Evolutionary conservation across 2,888 invertebrate species (phyloP), one percentile per base, ranked within the genome.

Genomic region (Pardosa pseudoannulata): DNA sequence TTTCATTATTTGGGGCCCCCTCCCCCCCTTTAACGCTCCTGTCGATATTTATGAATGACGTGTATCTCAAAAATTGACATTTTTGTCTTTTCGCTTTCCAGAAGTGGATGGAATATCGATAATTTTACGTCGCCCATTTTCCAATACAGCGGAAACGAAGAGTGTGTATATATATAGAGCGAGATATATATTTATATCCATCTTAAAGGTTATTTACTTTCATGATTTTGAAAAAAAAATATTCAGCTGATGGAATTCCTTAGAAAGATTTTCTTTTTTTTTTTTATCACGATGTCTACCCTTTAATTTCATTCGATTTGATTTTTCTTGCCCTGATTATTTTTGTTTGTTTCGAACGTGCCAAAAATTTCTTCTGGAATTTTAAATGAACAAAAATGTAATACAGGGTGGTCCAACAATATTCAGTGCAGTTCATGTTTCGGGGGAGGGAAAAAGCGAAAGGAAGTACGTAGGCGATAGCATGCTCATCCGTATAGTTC

Each of bases 101-200:
- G 16, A 56, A 23, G 19, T 56, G 56, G 19, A 23, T 28, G 82
- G 75, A 82, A 82, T 82, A 75, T 82, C 82, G 75, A 71, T 56
- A 56, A 56, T 76, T 75, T 41, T 31, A 19, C 50, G 41, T 41
- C 64, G 32, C 74, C 82, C n/a, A 64, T 23, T 56, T 75, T 71
- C 75, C 75, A 82, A 82, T 82, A 75, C 70, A 82, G 70, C 28
- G 32, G 31, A 56, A 56, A 23, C 1, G 56, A 23, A 56, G 13
- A 46, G 23, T 5, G 23, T 56, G n/a, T n/a, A n/a, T n/a, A n/a
- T n/a, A n/a, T n/a, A n/a, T n/a, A n/a, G n/a, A n/a, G n/a, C n/a
- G n/a, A n/a, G n/a, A n/a, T n/a, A n/a, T n/a, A n/a, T n/a, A n/a
- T n/a, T n/a, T n/a, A n/a, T n/a, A n/a, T 23, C 1, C 1, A 19